Evolutionary conservation across 2,888 invertebrate genomes (phyloP).

Genomic region (Zygaena filipendulae): DNA sequence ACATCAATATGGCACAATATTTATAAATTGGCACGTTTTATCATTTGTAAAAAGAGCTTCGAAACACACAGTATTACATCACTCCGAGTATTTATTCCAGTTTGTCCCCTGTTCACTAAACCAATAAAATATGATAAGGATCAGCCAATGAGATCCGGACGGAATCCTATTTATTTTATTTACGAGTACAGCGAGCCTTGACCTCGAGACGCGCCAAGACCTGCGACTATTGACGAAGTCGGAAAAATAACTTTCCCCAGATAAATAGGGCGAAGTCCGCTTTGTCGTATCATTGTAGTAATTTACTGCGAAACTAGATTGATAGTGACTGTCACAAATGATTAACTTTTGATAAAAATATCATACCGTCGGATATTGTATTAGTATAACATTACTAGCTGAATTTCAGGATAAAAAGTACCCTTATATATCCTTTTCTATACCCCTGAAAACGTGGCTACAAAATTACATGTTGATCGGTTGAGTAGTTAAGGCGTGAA

Average conservation of each 20-base stretch:
- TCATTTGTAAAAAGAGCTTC: too few species aligned
- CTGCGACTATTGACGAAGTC: constrained; percentile 24
- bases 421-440: too few species aligned
- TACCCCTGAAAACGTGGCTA: too few species aligned
- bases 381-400: too few species aligned
- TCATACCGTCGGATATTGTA: too few species aligned
- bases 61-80: too few species aligned
- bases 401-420: too few species aligned
- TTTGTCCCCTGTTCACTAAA: constrained; percentile 44
- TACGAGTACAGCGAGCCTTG: constrained; percentile 51
- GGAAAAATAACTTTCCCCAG: constrained; percentile 36
- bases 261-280: constrained; percentile 30
- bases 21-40: too few species aligned
- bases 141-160: constrained; percentile 49
- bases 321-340: constrained; percentile 14
- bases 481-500: too few species aligned
- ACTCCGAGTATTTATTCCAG: constrained; percentile 19
- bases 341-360: not conserved
- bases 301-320: constrained; percentile 29
- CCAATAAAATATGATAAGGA: constrained; percentile 58
- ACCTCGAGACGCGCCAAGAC: constrained; percentile 28
- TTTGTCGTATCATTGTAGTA: constrained; percentile 24
- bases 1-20: too few species aligned
- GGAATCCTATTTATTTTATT: constrained; percentile 57
- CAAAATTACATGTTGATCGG: too few species aligned